phyloP scores from a whole-genome alignment of 2,113 vertebrate species.

The Ailuropoda melanoleuca region DNA sequence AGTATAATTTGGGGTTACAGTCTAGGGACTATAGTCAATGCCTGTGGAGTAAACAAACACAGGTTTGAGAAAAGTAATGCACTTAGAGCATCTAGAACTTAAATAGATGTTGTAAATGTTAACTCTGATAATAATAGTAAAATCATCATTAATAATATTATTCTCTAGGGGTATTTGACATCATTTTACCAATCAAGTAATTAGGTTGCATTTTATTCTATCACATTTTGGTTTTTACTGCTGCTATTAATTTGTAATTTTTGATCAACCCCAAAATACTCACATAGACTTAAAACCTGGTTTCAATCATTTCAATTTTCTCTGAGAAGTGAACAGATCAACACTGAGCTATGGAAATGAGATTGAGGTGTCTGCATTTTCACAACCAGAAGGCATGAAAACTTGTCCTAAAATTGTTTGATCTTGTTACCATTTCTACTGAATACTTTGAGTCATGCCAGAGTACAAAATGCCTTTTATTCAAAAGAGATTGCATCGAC shows the following conservation, averaged over 20 bases:
- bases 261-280: conserved; percentile 38
- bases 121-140: not conserved
- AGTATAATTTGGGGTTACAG: not conserved
- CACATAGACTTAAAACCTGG: conserved; percentile 1
- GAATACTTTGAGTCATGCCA: conserved; percentile 55
- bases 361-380: conserved; percentile 40
- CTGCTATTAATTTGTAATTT: not conserved
- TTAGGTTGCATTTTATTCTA: not conserved
- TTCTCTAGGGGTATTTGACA: not conserved
- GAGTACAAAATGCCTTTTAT: conserved; percentile 59
- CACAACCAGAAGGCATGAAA: conserved; percentile 44
- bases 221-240: not conserved
- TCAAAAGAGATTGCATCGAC: conserved; percentile 60
- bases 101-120: not conserved
- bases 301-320: conserved; percentile 22
- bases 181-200: not conserved
- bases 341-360: conserved; percentile 48
- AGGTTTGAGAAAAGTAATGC: conserved; percentile 1
- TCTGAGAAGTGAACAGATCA: not conserved
- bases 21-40: not conserved
- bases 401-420: conserved; percentile 59
- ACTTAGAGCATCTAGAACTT: not conserved
- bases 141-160: not conserved
- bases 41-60: not conserved
- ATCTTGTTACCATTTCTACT: conserved; percentile 68